Evolutionary conservation across 2,888 invertebrate genomes (phyloP).

Genomic region (Sminthurinus aureus): DNA sequence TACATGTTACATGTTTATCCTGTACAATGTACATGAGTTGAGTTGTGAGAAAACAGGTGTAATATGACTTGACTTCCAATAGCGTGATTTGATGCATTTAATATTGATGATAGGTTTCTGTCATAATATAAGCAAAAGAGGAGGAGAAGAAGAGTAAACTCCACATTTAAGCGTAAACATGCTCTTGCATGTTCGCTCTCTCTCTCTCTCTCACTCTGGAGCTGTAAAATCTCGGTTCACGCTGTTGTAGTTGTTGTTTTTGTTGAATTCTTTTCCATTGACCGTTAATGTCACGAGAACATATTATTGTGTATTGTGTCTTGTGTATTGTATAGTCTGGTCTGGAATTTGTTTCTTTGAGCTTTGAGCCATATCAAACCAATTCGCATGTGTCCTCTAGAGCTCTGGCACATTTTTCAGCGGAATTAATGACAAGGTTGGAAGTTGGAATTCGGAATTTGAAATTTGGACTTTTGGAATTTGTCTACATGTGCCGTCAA

Average conservation of each 20-base stretch:
- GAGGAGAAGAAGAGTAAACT: slow-evolving; percentile 12
- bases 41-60: slow-evolving; percentile 1
- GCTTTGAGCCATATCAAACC: neutral
- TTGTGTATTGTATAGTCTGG: too few species aligned
- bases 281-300: neutral
- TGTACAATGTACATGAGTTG: neutral
- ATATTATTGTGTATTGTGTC: too few species aligned
- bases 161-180: slow-evolving; percentile 1
- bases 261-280: neutral
- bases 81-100: slow-evolving; percentile 20
- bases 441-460: neutral
- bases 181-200: neutral
- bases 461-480: neutral
- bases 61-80: slow-evolving; percentile 2
- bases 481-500: neutral
- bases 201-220: neutral
- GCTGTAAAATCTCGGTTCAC: neutral
- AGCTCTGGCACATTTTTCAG: neutral
- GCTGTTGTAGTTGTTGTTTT: neutral
- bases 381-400: neutral
- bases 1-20: neutral
- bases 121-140: neutral
- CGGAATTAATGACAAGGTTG: slow-evolving; percentile 6
- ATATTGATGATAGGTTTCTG: slow-evolving; percentile 22
- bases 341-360: too few species aligned